These are phyloP conservation scores for Sebastes variabilis DNA, from an alignment of 2,797 vertebrate species.

Conservation along the genomic window DNA sequence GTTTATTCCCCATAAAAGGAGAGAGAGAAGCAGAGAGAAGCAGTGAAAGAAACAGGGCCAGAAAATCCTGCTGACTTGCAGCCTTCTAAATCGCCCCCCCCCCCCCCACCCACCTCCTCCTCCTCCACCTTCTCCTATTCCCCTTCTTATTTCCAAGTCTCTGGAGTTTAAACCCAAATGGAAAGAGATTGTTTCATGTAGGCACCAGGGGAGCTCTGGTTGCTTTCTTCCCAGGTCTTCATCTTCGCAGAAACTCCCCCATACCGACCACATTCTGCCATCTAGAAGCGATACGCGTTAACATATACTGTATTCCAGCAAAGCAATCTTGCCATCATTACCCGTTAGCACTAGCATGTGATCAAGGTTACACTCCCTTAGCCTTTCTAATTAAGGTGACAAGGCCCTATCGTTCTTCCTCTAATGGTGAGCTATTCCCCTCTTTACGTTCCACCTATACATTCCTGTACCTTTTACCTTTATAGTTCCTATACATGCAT, in stretches of 20 bases:
- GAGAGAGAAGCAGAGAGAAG: background rate
- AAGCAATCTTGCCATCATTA: constrained; percentile 50
- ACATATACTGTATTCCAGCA: constrained; percentile 6
- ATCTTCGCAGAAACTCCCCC: constrained; percentile 27
- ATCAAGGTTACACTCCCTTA: constrained; percentile 57
- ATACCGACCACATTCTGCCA: background rate
- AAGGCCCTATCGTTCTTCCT: constrained; percentile 34
- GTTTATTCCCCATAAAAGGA: constrained; percentile 55
- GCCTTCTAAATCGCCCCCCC: constrained; percentile 38
- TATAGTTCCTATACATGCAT: background rate
- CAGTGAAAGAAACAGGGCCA: constrained; percentile 11
- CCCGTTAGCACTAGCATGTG: constrained; percentile 19
- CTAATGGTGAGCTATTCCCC: constrained; percentile 2
- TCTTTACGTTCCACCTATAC: background rate
- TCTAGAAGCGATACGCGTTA: constrained; percentile 5
- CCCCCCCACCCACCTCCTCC: constrained; percentile 21
- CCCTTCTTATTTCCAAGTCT: constrained; percentile 51
- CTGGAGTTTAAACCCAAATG: constrained; percentile 61
- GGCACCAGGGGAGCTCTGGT: constrained; percentile 38
- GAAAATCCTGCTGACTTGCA: constrained; percentile 74
- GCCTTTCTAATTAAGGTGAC: constrained; percentile 52
- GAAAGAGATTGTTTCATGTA: constrained; percentile 68
- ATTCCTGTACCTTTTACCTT: background rate
- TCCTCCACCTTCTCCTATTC: constrained; percentile 18
- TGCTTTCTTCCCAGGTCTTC: constrained; percentile 49